Conservation (phyloP, 2,797 vertebrate genomes). For the Florisuga fusca region DNA sequence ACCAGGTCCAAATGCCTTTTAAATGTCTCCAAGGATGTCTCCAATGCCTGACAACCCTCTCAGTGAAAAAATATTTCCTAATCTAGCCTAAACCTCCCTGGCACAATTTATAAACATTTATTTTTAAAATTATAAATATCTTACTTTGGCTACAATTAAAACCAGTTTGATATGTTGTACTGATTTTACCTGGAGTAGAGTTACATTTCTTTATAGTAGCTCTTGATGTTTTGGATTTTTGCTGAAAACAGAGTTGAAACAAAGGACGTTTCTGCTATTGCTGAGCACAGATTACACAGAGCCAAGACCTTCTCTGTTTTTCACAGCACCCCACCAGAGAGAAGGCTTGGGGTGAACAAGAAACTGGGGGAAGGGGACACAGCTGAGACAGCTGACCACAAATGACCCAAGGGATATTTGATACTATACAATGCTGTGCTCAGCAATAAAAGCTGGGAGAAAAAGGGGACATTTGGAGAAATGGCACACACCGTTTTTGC, state of each 20-base stretch:
- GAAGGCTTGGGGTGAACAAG: neutral
- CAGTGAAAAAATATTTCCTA: no score
- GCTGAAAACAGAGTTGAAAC: neutral
- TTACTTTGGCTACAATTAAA: neutral
- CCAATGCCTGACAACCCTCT: no score
- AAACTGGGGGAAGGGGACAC: neutral
- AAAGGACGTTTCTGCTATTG: neutral
- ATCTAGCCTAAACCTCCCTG: no score
- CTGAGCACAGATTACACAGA: neutral
- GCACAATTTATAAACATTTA: no score
- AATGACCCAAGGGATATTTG: neutral
- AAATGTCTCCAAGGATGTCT: no score
- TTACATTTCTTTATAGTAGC: neutral
- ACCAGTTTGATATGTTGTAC: neutral
- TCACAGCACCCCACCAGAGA: rapidly evolving
- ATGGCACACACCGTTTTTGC: rapidly evolving
- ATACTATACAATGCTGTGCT: rapidly evolving
- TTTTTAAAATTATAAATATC: neutral
- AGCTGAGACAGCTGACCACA: neutral
- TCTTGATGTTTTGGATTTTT: neutral
- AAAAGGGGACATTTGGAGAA: neutral
- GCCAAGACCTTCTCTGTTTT: neutral
- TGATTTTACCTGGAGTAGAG: neutral
- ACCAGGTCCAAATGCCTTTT: no score
- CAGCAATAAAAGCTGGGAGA: neutral